A percentile compares a stretch with the other conserved stretches of the same genome.
Conservation (phyloP, 1,140 invertebrate genomes). For the Achroia grisella region DNA sequence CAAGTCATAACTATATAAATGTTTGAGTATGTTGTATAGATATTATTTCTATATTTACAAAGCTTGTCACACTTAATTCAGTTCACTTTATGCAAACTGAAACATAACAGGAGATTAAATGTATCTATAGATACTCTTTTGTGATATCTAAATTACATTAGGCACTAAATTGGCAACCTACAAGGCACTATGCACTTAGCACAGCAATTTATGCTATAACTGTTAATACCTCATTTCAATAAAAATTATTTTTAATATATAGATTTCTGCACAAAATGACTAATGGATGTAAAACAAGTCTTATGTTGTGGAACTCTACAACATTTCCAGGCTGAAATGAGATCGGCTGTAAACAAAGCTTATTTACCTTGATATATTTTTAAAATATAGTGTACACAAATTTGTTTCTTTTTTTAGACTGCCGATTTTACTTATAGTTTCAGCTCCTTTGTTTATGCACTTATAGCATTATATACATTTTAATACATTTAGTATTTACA, state of each 20-base stretch:
- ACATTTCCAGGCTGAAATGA: too few species aligned
- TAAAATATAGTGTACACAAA: too few species aligned
- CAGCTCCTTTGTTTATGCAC: too few species aligned
- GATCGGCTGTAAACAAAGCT: too few species aligned
- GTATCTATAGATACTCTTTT: constrained; percentile 41
- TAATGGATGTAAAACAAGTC: too few species aligned
- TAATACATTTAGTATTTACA: too few species aligned
- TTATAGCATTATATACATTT: too few species aligned
- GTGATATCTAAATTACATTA: constrained; percentile 68
- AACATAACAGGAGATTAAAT: constrained; percentile 38
- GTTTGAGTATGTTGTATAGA: constrained; percentile 1
- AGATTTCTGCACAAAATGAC: background rate
- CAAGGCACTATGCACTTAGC: constrained; percentile 75
- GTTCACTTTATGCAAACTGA: constrained; percentile 16
- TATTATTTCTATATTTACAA: constrained; percentile 10
- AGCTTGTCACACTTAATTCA: constrained; percentile 9
- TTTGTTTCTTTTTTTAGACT: too few species aligned
- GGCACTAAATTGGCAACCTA: constrained; percentile 75
- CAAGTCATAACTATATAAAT: background rate
- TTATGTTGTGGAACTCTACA: too few species aligned
- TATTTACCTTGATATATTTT: too few species aligned
- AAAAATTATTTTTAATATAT: constrained; percentile 29
- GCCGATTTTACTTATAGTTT: too few species aligned
- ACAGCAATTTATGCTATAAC: constrained; percentile 59
- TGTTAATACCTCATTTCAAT: constrained; percentile 31